Conservation (phyloP, 2,113 vertebrate genomes). For the Oreotrochilus melanogaster region DNA sequence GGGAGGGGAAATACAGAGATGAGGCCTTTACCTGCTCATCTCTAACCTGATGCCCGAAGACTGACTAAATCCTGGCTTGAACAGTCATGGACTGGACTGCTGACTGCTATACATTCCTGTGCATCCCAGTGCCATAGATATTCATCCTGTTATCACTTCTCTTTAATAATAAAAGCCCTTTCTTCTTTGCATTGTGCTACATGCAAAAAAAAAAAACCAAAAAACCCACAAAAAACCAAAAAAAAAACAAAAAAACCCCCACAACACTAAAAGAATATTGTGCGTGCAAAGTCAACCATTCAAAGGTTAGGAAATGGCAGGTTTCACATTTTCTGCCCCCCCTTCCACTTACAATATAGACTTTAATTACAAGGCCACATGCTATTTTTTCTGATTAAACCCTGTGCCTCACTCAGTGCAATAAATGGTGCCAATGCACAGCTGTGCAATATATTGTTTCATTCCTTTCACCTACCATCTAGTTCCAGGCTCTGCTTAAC, state of each 20-base stretch:
- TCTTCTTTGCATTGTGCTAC: background rate
- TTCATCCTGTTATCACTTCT: constrained; percentile 17
- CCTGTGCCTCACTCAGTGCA: background rate
- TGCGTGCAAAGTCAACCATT: background rate
- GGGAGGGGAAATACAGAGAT: background rate
- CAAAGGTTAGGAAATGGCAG: constrained; percentile 2
- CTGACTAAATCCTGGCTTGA: constrained; percentile 47
- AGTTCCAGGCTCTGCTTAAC: background rate
- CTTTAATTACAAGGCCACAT: background rate
- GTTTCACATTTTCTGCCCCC: constrained; percentile 5
- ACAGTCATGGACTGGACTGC: background rate
- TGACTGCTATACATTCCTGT: constrained; percentile 39
- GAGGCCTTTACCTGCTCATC: background rate
- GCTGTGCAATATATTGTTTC: background rate
- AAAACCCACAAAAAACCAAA: too few relatives aligned
- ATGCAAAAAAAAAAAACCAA: background rate
- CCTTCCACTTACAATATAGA: background rate
- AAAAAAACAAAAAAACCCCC: background rate
- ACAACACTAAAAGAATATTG: background rate
- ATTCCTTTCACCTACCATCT: background rate
- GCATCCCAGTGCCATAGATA: background rate
- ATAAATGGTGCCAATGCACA: constrained; percentile 36
- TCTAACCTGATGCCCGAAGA: background rate
- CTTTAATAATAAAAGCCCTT: background rate
- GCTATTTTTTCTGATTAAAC: background rate